A percentile compares a stretch with the other conserved stretches of the same genome.
Evolutionary conservation across 2,888 invertebrate genomes (phyloP).

Genomic region (Ferrisia virgata): DNA sequence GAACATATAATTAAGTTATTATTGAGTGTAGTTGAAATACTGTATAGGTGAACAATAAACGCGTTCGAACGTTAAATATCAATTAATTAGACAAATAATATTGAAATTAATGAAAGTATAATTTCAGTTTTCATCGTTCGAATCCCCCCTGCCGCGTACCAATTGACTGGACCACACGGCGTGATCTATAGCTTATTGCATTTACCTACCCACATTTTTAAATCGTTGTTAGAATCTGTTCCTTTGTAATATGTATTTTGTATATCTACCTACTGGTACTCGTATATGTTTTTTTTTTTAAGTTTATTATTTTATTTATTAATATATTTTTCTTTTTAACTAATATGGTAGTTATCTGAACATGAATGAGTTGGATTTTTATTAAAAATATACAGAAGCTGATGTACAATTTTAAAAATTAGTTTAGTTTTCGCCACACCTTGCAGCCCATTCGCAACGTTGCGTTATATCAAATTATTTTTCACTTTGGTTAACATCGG

Average conservation of each 20-base stretch:
- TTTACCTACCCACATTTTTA: slow-evolving; percentile 33
- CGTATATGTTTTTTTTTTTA: background rate
- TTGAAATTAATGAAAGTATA: slow-evolving; percentile 43
- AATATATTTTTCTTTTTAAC: background rate
- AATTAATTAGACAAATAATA: slow-evolving; percentile 43
- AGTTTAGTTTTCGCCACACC: background rate
- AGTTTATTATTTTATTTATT: background rate
- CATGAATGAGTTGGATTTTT: background rate
- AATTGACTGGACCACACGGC: slow-evolving; percentile 46
- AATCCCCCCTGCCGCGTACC: slow-evolving; percentile 39
- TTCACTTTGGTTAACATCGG: background rate
- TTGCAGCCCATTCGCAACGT: background rate
- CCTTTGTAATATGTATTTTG: background rate
- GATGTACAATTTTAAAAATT: background rate
- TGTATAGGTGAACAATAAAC: slow-evolving; percentile 14
- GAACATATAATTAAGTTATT: slow-evolving; percentile 38
- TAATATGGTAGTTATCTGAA: background rate
- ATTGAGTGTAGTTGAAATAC: slow-evolving; percentile 19
- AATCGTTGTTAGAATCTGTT: background rate
- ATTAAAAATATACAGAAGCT: background rate
- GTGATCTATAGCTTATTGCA: slow-evolving; percentile 46
- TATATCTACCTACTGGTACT: background rate
- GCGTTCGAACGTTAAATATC: slow-evolving; percentile 28
- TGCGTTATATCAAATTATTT: background rate
- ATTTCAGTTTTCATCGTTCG: slow-evolving; percentile 38